These are phyloP conservation scores for Pelecanus crispus DNA, from an alignment of 2,113 vertebrate genomes.

Conservation along the genomic window DNA sequence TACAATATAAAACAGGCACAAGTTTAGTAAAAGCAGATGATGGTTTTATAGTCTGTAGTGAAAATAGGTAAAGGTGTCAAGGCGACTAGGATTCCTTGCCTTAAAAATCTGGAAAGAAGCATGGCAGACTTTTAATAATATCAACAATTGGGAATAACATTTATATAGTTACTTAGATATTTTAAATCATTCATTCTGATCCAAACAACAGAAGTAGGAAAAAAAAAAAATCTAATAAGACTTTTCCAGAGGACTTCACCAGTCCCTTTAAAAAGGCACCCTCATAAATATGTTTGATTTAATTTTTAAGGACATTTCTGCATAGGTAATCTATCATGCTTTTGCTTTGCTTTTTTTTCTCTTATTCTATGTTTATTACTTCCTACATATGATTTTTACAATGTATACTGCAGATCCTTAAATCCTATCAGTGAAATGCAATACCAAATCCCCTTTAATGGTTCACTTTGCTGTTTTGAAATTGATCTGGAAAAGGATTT, in stretches of 20 bases:
- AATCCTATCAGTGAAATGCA: background rate
- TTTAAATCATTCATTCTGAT: background rate
- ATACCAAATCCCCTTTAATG: background rate
- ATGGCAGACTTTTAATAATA: background rate
- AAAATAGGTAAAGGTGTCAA: background rate
- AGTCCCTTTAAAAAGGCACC: background rate
- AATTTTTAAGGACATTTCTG: background rate
- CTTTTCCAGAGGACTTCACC: background rate
- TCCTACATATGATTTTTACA: background rate
- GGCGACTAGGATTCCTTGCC: background rate
- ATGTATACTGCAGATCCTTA: background rate
- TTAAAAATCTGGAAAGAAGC: background rate
- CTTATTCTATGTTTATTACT: background rate
- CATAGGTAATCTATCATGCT: background rate
- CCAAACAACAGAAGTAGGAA: background rate
- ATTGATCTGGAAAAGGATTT: background rate
- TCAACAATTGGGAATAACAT: background rate
- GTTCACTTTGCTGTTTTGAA: background rate
- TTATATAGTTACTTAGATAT: background rate
- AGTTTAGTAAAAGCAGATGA: background rate
- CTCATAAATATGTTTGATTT: background rate
- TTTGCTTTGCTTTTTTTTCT: background rate
- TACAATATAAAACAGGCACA: background rate
- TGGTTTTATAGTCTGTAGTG: background rate
- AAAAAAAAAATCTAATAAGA: background rate